phyloP scores from a whole-genome alignment of 23 tunicate species.

The Halocynthia aurantium region DNA sequence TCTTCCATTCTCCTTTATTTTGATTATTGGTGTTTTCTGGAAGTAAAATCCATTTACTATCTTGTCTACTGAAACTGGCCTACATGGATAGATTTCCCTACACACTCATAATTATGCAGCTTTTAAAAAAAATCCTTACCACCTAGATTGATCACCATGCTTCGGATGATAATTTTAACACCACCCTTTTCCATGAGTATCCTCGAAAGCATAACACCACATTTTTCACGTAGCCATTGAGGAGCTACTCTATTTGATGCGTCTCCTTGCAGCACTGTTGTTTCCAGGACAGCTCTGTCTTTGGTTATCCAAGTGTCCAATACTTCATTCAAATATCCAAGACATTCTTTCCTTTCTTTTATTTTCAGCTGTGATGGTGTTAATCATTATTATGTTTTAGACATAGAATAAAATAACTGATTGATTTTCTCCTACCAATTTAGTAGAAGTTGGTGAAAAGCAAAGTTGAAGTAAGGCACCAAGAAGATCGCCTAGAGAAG shows the following conservation, averaged over 20 bases:
- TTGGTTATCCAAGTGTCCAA: slow-evolving; percentile 2
- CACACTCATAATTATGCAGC: no score
- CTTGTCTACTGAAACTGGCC: no score
- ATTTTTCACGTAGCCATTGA: slow-evolving; percentile 11
- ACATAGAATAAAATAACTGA: no score
- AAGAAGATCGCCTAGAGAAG: neutral
- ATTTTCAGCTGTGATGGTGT: neutral
- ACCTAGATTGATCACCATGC: neutral
- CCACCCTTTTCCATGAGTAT: slow-evolving; percentile 15
- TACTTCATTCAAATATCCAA: neutral
- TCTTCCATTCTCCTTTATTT: slow-evolving; percentile 1
- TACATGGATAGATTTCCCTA: no score
- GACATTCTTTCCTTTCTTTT: slow-evolving; percentile 3
- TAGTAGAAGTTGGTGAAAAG: slow-evolving; percentile 15
- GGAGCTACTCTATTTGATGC: neutral
- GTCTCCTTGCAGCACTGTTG: neutral
- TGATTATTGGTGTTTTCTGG: neutral
- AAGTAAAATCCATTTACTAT: no score
- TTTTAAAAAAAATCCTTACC: neutral
- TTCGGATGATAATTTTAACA: neutral
- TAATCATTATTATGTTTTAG: no score
- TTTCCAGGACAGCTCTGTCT: neutral
- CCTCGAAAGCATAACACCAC: slow-evolving; percentile 11
- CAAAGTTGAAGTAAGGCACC: slow-evolving; percentile 11
- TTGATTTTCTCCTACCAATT: neutral